Percentiles rank a stretch among this genome's conserved stretches.
These are phyloP conservation scores for Microctenopoma stevenorrisi DNA, from an alignment of 2,797 vertebrate species.

Conservation along the genomic window DNA sequence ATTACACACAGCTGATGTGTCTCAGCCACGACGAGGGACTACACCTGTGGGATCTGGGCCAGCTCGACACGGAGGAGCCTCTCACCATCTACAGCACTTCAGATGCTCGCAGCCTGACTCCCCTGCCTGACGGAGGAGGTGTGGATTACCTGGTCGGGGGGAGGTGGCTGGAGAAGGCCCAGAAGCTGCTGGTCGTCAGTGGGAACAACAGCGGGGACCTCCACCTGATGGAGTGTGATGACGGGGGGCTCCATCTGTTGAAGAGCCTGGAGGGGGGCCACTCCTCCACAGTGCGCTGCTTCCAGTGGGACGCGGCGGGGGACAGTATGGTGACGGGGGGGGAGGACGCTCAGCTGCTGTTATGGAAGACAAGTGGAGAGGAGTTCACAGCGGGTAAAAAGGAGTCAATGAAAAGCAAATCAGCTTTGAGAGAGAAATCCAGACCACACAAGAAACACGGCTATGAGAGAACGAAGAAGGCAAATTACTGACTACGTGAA, in stretches of 20 bases:
- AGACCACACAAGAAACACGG: slow-evolving; percentile 83
- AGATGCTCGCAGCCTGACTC: slow-evolving; percentile 81
- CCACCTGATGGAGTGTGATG: slow-evolving; percentile 85
- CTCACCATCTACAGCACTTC: slow-evolving; percentile 81
- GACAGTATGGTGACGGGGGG: slow-evolving; percentile 89
- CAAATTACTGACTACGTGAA: not conserved
- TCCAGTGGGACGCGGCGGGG: slow-evolving; percentile 85
- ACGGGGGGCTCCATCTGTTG: slow-evolving; percentile 74
- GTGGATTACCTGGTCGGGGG: slow-evolving; percentile 92
- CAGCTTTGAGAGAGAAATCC: slow-evolving; percentile 86
- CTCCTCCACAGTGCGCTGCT: slow-evolving; percentile 87
- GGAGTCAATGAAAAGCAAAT: slow-evolving; percentile 85
- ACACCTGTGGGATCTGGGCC: slow-evolving; percentile 91
- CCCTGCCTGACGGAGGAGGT: slow-evolving; percentile 28
- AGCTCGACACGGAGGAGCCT: slow-evolving; percentile 86
- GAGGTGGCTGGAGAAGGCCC: slow-evolving; percentile 84
- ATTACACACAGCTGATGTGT: slow-evolving; percentile 77
- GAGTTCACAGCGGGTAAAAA: slow-evolving; percentile 79
- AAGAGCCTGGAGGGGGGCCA: slow-evolving; percentile 86
- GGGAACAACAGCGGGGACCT: slow-evolving; percentile 85
- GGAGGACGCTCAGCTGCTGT: slow-evolving; percentile 92
- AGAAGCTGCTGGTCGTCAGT: slow-evolving; percentile 87
- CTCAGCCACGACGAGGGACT: slow-evolving; percentile 90
- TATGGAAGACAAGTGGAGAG: slow-evolving; percentile 88
- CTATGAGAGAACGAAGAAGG: slow-evolving; percentile 72